Base-by-base conservation (phyloP, 2,113 vertebrate genomes). In the Muntiacus muntjak region DNA sequence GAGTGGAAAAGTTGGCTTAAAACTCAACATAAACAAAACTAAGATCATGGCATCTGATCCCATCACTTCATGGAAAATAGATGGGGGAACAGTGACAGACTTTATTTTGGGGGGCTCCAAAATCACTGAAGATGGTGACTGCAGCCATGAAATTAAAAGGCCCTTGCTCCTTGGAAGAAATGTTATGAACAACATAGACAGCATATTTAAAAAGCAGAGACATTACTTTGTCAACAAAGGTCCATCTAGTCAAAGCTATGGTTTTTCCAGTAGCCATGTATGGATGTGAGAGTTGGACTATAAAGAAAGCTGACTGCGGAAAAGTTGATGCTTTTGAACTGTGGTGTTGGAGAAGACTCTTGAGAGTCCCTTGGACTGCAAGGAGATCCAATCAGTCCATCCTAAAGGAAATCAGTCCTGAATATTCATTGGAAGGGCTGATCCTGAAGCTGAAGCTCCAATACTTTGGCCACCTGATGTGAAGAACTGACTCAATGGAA, bases 1-100 rank as follows among this genome's bases (percentile, higher is more conserved):
- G 19, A 23, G n/a, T 23, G n/a, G 6, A 40, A 71, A 71, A 71
- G 67, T 40, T 71, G 67, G 5, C 19, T 71, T 5, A 40, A 71
- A 71, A 23, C 19, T 71, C 67, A 40, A 23, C 19, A 23, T 71
- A 40, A 19, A 40, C 10, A 71, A 71, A 71, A 40, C 19, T 40
- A 40, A 71, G 19, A 40, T 40, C 5, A 36, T 36, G n/a, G 4
- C 64, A 71, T 71, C 64, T 0, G 0, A 5, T 71, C n/a, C n/a
- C n/a, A 36, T 36, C 19, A 71, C n/a, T 71, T 71, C 64, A 36
- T 23, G 5, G n/a, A 17, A 71, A 71, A 71, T 40, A 40, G 10
- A 71, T 23, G 10, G 67, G n/a, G 19, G 23, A 12, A 71, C n/a
- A 36, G 64, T 40, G 67, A 11, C n/a, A 12, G 9, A 23, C n/a